Base-by-base conservation (phyloP, 2,888 invertebrate genomes). In the Trachelus tabidus region DNA sequence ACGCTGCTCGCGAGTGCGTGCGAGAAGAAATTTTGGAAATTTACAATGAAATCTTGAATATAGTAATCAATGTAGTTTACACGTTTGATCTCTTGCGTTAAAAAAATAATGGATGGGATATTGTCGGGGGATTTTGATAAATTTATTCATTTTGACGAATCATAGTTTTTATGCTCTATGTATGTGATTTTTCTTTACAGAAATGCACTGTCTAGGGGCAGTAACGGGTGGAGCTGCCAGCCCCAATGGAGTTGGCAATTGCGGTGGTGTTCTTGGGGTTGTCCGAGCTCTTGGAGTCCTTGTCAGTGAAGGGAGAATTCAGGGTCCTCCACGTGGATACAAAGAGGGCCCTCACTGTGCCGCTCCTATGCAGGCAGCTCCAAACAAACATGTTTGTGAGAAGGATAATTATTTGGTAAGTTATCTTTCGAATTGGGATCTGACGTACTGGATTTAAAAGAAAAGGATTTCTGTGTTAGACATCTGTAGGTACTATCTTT, bases 281-380 rank as follows among this genome's bases (percentile, higher is more conserved):
- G 89, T 91, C 86, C 90, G 90, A 89, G 91, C 91, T 83, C 89
- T 91, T 82, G 91, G 91, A 87, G 90, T 91, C 86, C 88, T 91
- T 80, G 91, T 91, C 11, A 90, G 90, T 86, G 91, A 91, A 83
- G 91, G 91, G 80, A 89, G 91, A 81, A 90, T 91, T 76, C 91
- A 91, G 87, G 92, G 89, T 79, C 92, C 87, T 84, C 90, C 88
- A 83, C 91, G 94, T 84, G 95, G 95, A 68, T 94, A 95, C 90
- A 93, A 93, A 84, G 95, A 95, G 91, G 95, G 95, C 68, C 95
- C 95, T 37, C 96, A 95, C 89, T 95, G 95, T 88, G 92, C 92
- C 82, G 87, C 90, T 33, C 88, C 92, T 78, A 84, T 92, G 81
- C 91, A 92, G 85, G 81, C 89, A 77, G 86, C 89, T 40, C 88